Percentiles rank a stretch among this genome's conserved stretches.
Conservation (phyloP, 2,113 vertebrate species). For the Meles meles region DNA sequence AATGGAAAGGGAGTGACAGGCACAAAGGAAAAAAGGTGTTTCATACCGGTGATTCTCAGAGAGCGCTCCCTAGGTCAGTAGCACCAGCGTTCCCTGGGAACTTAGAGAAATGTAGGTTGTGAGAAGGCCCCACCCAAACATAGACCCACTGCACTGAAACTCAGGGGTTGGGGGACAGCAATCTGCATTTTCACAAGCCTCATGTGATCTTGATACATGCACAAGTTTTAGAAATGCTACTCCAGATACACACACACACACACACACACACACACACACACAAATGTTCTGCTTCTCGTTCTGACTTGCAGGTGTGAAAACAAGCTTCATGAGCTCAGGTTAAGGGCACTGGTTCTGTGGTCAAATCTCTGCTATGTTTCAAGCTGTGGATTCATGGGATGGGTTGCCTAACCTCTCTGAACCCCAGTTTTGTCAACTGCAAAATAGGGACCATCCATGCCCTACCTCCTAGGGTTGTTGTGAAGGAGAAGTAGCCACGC, state of each 20-base stretch:
- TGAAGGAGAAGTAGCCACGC: too few relatives aligned
- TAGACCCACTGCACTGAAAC: not conserved
- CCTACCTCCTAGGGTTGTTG: not conserved
- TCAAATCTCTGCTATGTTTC: not conserved
- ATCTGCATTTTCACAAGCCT: not conserved
- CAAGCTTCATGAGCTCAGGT: not conserved
- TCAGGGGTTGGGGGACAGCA: not conserved
- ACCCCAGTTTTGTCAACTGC: not conserved
- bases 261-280: not conserved
- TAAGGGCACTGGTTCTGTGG: not conserved
- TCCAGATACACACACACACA: not conserved
- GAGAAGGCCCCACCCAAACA: not conserved
- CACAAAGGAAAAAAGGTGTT: not conserved
- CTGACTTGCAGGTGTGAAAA: not conserved
- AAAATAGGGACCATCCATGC: not conserved
- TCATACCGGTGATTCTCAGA: not conserved
- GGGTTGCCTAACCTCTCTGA: not conserved
- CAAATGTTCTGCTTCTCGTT: not conserved
- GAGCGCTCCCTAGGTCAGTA: not conserved
- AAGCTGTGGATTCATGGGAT: not conserved
- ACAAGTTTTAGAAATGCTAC: not conserved
- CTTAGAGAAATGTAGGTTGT: not conserved
- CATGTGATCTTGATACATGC: not conserved
- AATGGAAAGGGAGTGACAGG: not conserved
- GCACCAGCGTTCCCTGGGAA: not conserved